Base-by-base conservation (phyloP, 2,888 invertebrate species). In the Poecilobothrus nobilitatus region DNA sequence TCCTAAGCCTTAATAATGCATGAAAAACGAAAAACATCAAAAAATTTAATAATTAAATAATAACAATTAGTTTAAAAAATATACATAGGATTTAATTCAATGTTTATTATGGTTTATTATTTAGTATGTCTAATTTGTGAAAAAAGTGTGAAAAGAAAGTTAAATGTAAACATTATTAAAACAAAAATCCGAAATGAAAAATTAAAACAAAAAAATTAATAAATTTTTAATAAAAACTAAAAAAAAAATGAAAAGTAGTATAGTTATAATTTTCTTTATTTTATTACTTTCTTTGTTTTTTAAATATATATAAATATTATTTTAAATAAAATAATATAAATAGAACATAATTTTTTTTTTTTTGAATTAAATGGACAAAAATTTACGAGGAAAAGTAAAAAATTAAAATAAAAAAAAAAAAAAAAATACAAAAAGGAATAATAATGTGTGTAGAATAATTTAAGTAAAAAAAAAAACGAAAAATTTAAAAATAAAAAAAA, bases 201-300 rank as follows among this genome's bases (percentile, higher is more conserved):
- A 18, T 53, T 9, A 12, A 18, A 53, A 53, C 12, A 18, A 53
- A 53, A 53, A 53, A 6, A 15, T 53, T 27, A 27, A 27, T 27
- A 27, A 27, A 27, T 27, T 27, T 27, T 27, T 27, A 27, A 53
- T 53, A 18, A 53, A 53, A 18, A 53, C 53, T 12, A 53, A 53
- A 18, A 18, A 18, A 53, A 53, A 9, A 53, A 18, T 9, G 7
- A 12, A n/a, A 53, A 53, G 53, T 53, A 53, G 53, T 18, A 53
- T 53, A 53, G 53, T 15, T 53, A 53, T 53, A 53, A 53, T 18
- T 41, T 53, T 53, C 53, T 53, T 53, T 53, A 53, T 53, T 53
- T 53, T 27, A 27, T 53, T 53, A 37, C 15, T 41, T 53, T 53
- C 18, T 53, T 53, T 53, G 53, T 53, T 53, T 53, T n/a, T 41